These are phyloP conservation scores for Lacerta bilineata DNA, from an alignment of 2,797 vertebrate genomes.

Conservation along the genomic window DNA sequence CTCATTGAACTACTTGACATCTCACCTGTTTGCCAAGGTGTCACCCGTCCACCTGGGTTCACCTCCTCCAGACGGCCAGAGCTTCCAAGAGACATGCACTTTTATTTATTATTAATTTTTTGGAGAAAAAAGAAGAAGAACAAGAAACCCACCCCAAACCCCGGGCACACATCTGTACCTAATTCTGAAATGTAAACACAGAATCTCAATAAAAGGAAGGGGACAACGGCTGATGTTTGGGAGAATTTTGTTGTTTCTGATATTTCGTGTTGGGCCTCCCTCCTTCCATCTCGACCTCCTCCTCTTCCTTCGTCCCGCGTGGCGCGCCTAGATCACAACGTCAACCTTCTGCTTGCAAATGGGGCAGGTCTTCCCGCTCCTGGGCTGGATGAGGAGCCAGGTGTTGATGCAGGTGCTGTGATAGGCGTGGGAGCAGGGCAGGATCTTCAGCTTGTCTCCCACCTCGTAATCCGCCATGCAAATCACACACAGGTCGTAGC, in stretches of 20 bases:
- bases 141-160: neutral
- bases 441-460: constrained; percentile 84
- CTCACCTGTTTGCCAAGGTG: neutral
- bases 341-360: constrained; percentile 86
- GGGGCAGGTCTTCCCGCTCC: constrained; percentile 78
- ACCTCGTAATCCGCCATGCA: constrained; percentile 89
- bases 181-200: neutral
- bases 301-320: neutral
- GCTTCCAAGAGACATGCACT: neutral
- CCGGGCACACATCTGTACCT: neutral
- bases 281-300: neutral
- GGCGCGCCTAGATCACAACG: constrained; percentile 49
- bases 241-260: neutral
- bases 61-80: neutral
- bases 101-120: neutral
- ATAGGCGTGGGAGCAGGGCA: constrained; percentile 87
- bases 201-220: neutral
- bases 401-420: constrained; percentile 85
- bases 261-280: neutral
- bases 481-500: constrained; percentile 83
- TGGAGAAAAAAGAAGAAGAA: neutral
- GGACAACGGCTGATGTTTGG: neutral
- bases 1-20: neutral
- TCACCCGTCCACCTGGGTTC: neutral
- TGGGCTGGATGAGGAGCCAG: constrained; percentile 85